Base-by-base conservation (phyloP, 2,888 invertebrate species). In the Conchocele bisecta region DNA sequence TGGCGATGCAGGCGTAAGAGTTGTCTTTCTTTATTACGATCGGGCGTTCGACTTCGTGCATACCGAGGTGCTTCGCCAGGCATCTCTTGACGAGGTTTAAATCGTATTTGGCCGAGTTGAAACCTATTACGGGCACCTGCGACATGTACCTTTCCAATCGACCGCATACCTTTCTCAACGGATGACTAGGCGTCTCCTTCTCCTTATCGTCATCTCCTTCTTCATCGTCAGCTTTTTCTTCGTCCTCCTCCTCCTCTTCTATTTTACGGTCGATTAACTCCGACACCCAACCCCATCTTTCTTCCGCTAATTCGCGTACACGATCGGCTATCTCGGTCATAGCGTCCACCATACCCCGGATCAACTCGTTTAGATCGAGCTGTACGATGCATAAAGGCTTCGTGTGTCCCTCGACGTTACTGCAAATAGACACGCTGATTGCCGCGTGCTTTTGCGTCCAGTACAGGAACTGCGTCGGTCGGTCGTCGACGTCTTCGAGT, bases 61-160 rank as follows among this genome's bases (percentile, higher is more conserved):
- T 31, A 15, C 42, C 41, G 24, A 70, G 31, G 20, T 70, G 35
- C n/a, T n/a, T n/a, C n/a, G n/a, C n/a, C n/a, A 70, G 50, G 5
- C 22, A 20, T 11, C 31, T 56, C 51, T 70, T 70, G 4, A 70
- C 35, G 24, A 71, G 4, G 57, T 71, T 71, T 11, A 66, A 9
- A 26, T 71, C 65, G 28, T 66, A 71, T 20, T 59, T 71, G 42
- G 71, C 57, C 29, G 58, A 64, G 29, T 70, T 71, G 46, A 71
- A 71, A 5, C 65, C 66, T n/a, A 71, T 42, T 4, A 56, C 65
- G 17, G 66, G 65, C 42, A 61, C 28, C 22, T 54, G 48, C 13
- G 26, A 15, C 53, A 42, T 26, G 44, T 56, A 71, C 24, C 53
- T 17, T 50, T 54, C 37, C n/a, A 54, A 42, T 26, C 54, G 28